Evolutionary conservation across 2,113 vertebrate genomes (phyloP), one percentile per base, ranked within the genome.

Genomic region (Melanerpes formicivorus): DNA sequence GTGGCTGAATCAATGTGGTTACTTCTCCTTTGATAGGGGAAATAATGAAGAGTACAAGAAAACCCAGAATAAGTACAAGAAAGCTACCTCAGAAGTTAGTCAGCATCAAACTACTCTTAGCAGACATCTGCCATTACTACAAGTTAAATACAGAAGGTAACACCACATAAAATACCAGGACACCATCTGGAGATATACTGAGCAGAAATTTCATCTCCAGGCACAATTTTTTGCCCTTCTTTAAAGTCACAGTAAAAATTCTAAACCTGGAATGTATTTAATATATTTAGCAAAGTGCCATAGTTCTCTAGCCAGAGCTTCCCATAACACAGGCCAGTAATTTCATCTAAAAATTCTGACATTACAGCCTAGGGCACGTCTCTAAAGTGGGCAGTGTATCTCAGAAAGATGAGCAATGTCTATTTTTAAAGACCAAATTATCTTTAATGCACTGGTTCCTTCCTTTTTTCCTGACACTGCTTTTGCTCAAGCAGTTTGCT

Each of bases 401-500:
- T 85, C 48, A 77, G 34, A 93, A 81, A 87, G 90, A 78, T 26
- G 71, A 52, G 32, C 72, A 85, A 64, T 14, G 8, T 29, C 80
- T 90, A 88, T 77, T 91, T 94, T 90, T 79, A 66, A 90, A 83
- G 86, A 78, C 4, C 27, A 86, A 91, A 94, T 94, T 93, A 88
- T 71, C 80, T 90, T 88, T 96, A 95, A 95, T 91, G 75, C 67
- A 84, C 89, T 42, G 54, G 34, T 84, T 95, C 90, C 88, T 96
- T 96, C 95, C 90, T 96, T 94, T 88, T 86, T 80, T 63, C 92
- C 80, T 75, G 88, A 95, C 32, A 79, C 77, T 86, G 66, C n/a
- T 81, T 95, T 84, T 88, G 59, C 90, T 94, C 86, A 91, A 92
- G 90, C 63, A 93, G 63, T 80, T 91, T 62, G 50, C 66, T 86